These are phyloP conservation scores for Anguilla anguilla DNA, from an alignment of 2,797 vertebrate species.

Conservation along the genomic window DNA sequence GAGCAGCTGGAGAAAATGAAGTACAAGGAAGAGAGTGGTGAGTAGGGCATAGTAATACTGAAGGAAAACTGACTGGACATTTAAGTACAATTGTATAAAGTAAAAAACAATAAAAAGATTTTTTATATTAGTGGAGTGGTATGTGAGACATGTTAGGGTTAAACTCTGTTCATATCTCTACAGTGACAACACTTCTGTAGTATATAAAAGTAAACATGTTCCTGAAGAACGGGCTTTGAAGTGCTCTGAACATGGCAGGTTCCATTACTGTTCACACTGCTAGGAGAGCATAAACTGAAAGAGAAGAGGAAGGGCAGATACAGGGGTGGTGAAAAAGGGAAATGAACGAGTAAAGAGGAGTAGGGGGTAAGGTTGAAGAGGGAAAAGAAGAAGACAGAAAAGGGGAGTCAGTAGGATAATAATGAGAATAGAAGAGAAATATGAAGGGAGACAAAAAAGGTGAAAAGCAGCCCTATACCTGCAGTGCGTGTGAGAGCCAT, in stretches of 20 bases:
- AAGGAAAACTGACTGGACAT: neutral
- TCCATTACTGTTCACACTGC: slow-evolving; percentile 10
- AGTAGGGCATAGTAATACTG: neutral
- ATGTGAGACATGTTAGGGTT: neutral
- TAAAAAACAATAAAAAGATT: neutral
- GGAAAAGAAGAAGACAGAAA: neutral
- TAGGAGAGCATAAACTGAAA: neutral
- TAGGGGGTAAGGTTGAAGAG: neutral
- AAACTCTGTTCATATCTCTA: neutral
- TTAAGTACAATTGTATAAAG: neutral
- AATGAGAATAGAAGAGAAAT: neutral
- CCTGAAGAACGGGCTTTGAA: neutral
- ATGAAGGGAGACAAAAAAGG: neutral
- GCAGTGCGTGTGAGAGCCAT: neutral
- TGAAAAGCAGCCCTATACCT: neutral
- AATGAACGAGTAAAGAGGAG: neutral
- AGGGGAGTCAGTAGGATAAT: neutral
- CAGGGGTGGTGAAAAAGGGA: neutral
- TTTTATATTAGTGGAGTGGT: neutral
- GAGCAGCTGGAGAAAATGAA: neutral
- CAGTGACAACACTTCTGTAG: neutral
- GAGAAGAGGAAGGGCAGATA: neutral
- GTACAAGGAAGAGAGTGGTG: neutral
- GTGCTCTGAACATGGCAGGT: neutral
- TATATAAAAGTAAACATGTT: neutral